These are phyloP conservation scores for Temnothorax ravouxi DNA, from an alignment of 2,888 invertebrate genomes.

Conservation along the genomic window DNA sequence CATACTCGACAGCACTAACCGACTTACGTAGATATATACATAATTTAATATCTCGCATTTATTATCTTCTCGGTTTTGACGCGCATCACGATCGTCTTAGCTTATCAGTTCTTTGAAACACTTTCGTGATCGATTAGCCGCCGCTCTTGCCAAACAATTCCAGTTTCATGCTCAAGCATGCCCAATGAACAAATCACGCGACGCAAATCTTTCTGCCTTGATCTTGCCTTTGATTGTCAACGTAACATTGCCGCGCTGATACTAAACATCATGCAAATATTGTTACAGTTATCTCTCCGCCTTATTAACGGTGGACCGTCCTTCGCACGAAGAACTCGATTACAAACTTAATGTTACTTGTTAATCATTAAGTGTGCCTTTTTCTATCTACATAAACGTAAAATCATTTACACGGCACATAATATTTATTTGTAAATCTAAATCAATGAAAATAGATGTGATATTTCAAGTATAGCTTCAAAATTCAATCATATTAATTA, in stretches of 20 bases:
- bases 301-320: slow-evolving; percentile 19
- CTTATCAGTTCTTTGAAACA: slow-evolving; percentile 6
- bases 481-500: not conserved
- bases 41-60: slow-evolving; percentile 22
- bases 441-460: not conserved
- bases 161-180: not conserved
- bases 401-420: not conserved
- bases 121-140: not conserved
- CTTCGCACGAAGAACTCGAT: not conserved
- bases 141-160: slow-evolving; percentile 2
- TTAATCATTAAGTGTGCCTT: not conserved
- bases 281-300: slow-evolving; percentile 31
- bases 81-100: not conserved
- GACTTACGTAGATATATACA: slow-evolving; percentile 1
- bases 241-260: slow-evolving; percentile 22
- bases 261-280: slow-evolving; percentile 31
- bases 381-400: not conserved
- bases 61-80: not conserved
- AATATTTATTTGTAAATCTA: not conserved
- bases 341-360: not conserved
- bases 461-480: not conserved
- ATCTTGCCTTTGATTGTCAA: slow-evolving; percentile 25
- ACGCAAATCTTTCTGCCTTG: not conserved
- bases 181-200: slow-evolving; percentile 29
- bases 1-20: not conserved